Conservation (phyloP, 2,888 invertebrate species). For the Agrotis clavis region DNA sequence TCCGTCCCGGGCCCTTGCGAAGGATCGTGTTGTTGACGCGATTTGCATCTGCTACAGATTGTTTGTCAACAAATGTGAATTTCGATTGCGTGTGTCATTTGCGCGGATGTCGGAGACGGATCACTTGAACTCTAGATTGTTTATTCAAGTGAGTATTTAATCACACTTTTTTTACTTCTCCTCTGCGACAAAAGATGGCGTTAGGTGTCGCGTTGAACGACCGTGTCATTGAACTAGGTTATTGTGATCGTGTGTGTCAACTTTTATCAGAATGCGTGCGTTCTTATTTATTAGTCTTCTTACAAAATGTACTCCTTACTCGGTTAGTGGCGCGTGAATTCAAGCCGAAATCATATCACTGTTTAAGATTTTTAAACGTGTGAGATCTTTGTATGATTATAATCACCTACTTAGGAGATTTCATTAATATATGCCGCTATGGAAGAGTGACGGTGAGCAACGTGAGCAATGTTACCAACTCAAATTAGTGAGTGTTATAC, state of each 20-base stretch:
- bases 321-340: conserved; percentile 19
- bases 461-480: conserved; percentile 32
- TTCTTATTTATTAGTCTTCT: conserved; percentile 69
- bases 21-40: conserved; percentile 78
- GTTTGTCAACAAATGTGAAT: conserved; percentile 81
- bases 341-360: not conserved
- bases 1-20: conserved; percentile 86
- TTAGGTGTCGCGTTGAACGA: conserved; percentile 74
- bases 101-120: conserved; percentile 72
- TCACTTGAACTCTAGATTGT: conserved; percentile 71
- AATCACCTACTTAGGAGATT: not conserved
- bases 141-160: conserved; percentile 83
- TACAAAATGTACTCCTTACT: conserved; percentile 53
- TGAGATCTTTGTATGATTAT: conserved; percentile 12
- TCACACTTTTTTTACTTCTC: conserved; percentile 72
- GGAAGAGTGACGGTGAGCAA: conserved; percentile 22
- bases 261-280: conserved; percentile 73
- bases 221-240: conserved; percentile 84
- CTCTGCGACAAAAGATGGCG: conserved; percentile 84
- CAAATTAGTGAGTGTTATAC: not conserved
- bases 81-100: conserved; percentile 75
- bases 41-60: conserved; percentile 74
- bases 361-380: conserved; percentile 4
- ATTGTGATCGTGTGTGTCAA: conserved; percentile 75
- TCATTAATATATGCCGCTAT: not conserved